phyloP scores from a whole-genome alignment of 1,140 invertebrate genomes.

The Ladona fulva region DNA sequence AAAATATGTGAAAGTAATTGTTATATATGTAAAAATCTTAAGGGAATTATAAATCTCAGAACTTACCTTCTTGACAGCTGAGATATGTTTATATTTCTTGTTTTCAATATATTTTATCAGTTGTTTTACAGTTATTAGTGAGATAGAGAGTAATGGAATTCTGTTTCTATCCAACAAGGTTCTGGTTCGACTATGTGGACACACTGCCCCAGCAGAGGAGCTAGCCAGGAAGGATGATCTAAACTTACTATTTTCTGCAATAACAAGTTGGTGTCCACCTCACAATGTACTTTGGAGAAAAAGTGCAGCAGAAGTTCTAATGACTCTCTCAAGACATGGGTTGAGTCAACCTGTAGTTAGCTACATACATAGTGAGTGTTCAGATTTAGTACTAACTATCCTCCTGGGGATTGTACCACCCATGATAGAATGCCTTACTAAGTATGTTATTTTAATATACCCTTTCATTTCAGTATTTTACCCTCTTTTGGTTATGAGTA shows the following conservation, averaged over 20 bases:
- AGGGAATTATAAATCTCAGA: too few relatives aligned
- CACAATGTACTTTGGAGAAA: slow-evolving; percentile 95
- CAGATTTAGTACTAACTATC: slow-evolving; percentile 4
- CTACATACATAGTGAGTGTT: slow-evolving; percentile 88
- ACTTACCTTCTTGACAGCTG: too few relatives aligned
- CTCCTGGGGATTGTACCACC: too few relatives aligned
- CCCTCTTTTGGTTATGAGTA: too few relatives aligned
- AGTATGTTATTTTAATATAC: too few relatives aligned
- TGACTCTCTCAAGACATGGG: slow-evolving; percentile 90
- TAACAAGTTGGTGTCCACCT: slow-evolving; percentile 86
- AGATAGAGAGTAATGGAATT: too few relatives aligned
- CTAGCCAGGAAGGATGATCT: slow-evolving; percentile 93
- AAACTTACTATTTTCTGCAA: slow-evolving; percentile 89
- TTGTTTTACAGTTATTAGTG: too few relatives aligned
- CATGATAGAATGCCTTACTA: too few relatives aligned
- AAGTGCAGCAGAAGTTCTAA: slow-evolving; percentile 90
- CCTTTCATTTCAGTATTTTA: too few relatives aligned
- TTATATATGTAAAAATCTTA: neutral
- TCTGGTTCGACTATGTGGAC: slow-evolving; percentile 86
- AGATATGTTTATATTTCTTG: too few relatives aligned
- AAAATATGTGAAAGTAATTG: neutral
- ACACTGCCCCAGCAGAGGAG: slow-evolving; percentile 89
- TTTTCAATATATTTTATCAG: too few relatives aligned
- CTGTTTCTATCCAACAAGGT: slow-evolving; percentile 44
- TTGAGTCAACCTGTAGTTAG: slow-evolving; percentile 84